These are phyloP conservation scores for Pectinophora gossypiella DNA, from an alignment of 1,140 invertebrate genomes.

Conservation along the genomic window DNA sequence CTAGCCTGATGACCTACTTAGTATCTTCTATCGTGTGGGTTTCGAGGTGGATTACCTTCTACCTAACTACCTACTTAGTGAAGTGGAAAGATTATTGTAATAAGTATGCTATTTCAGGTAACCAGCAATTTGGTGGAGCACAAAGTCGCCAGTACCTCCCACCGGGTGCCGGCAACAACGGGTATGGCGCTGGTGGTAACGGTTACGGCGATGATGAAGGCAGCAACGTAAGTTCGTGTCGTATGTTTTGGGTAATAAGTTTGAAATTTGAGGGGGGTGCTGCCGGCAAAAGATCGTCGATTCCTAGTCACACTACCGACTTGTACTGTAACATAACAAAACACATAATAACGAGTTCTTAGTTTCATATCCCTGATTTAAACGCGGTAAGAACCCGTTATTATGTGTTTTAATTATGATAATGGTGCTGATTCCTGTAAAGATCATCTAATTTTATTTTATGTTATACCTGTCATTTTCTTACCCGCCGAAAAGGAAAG, in stretches of 20 bases:
- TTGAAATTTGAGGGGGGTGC: not conserved
- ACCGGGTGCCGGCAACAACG: slow-evolving; percentile 23
- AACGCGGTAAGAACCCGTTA: too few species aligned
- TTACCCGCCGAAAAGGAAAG: too few species aligned
- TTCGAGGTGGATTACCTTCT: not conserved
- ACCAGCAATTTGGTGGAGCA: slow-evolving; percentile 3
- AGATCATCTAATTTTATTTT: too few species aligned
- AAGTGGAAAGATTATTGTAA: not conserved
- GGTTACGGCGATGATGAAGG: slow-evolving; percentile 37
- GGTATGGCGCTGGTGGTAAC: not conserved
- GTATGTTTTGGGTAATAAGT: not conserved
- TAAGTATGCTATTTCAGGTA: slow-evolving; percentile 1
- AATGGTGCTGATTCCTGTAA: too few species aligned
- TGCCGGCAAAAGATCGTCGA: not conserved
- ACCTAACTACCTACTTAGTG: not conserved
- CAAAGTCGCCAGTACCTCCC: slow-evolving; percentile 52
- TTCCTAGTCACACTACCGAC: not conserved
- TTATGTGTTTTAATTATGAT: too few species aligned
- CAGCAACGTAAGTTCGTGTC: slow-evolving; percentile 35
- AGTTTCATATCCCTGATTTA: too few species aligned
- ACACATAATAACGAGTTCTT: too few species aligned
- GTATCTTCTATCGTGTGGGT: too few species aligned
- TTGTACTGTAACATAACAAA: not conserved
- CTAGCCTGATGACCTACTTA: too few species aligned
- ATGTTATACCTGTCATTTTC: too few species aligned